phyloP scores from a whole-genome alignment of 2,888 invertebrate genomes.

The Thera obeliscata region DNA sequence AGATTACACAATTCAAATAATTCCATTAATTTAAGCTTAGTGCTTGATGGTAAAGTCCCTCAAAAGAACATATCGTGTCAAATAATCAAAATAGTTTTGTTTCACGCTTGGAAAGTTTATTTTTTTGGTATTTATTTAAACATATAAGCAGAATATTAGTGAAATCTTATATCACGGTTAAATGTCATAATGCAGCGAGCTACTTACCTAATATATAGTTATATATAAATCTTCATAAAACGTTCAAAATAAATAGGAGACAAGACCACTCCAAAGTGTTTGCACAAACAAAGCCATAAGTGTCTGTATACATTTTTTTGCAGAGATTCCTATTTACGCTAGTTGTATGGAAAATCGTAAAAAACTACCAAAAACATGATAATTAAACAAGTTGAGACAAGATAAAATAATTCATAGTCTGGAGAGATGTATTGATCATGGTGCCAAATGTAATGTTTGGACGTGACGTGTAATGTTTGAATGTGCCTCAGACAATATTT shows the following conservation, averaged over 20 bases:
- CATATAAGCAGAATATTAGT: background rate
- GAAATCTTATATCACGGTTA: no score
- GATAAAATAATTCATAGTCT: background rate
- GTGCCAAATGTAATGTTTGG: background rate
- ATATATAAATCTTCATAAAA: no score
- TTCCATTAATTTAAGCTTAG: constrained; percentile 22
- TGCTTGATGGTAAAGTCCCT: constrained; percentile 57
- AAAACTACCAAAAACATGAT: no score
- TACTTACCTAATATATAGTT: no score
- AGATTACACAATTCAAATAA: constrained; percentile 5
- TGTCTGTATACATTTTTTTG: no score
- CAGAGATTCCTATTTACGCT: no score
- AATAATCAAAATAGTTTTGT: background rate
- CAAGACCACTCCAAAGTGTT: no score
- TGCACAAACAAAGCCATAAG: no score
- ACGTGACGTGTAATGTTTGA: background rate
- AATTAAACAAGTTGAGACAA: background rate
- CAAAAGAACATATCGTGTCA: constrained; percentile 49
- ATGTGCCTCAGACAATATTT: background rate
- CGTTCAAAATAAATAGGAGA: no score
- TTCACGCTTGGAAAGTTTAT: background rate
- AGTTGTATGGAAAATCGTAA: no score
- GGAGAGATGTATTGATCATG: background rate
- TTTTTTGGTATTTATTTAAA: background rate
- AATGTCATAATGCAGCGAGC: no score